Percentiles rank a stretch among this genome's conserved stretches.
phyloP scores from a whole-genome alignment of 2,113 vertebrate species.

The Ceyx cyanopectus region DNA sequence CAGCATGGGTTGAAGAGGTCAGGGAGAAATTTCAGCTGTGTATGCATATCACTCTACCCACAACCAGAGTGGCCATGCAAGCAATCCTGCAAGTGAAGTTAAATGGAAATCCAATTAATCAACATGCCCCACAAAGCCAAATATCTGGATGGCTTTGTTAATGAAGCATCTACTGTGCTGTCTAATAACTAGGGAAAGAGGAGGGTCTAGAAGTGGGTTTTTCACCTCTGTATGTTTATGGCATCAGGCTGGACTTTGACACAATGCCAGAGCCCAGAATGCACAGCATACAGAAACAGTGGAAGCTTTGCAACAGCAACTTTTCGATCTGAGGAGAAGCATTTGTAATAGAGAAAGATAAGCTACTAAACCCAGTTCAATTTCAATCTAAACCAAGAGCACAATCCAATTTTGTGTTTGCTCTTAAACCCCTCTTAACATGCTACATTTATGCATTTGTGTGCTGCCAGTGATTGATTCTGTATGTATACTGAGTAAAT shows the following conservation, averaged over 20 bases:
- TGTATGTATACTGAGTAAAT: background rate
- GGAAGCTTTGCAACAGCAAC: background rate
- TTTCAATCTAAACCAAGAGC: background rate
- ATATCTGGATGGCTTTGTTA: background rate
- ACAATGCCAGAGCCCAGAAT: background rate
- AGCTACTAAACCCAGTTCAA: conserved; percentile 14
- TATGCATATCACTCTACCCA: background rate
- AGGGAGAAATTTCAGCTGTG: background rate
- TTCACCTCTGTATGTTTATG: too few relatives aligned
- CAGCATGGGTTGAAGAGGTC: background rate
- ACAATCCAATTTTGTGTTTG: conserved; percentile 13
- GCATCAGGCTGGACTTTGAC: background rate
- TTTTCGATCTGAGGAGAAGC: background rate
- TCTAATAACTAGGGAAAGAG: background rate
- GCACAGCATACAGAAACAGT: background rate
- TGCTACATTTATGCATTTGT: background rate
- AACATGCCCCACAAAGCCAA: background rate
- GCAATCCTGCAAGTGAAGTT: background rate
- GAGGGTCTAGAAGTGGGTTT: background rate
- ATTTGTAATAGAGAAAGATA: conserved; percentile 6
- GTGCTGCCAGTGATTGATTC: background rate
- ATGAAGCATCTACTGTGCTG: background rate
- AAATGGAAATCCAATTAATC: background rate
- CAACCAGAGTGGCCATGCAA: background rate
- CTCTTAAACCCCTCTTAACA: conserved; percentile 13